Evolutionary conservation across 2,113 vertebrate species (phyloP), one percentile per base, ranked within the genome.

Genomic region (Phrynosoma blainvillii): DNA sequence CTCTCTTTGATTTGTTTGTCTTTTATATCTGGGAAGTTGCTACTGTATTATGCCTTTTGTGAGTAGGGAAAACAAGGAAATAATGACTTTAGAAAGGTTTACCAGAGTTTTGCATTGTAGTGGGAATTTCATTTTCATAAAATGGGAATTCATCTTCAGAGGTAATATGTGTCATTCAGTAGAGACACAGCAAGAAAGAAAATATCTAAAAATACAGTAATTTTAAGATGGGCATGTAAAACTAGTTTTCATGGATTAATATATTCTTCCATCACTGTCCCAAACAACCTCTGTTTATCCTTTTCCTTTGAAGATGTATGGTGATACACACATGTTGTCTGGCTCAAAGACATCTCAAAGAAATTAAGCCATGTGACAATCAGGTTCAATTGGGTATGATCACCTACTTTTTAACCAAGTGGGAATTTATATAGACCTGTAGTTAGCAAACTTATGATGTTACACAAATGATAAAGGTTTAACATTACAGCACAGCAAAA

Each of bases 171-270:
- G 36, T 70, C 59, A 66, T 13, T 32, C 85, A 40, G 14, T 84
- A 82, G 27, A 40, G 9, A 32, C 14, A 54, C n/a, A 56, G 13
- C 30, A 54, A 82, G 62, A 70, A 59, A 82, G 62, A 70, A 59
- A 32, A 73, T 65, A n/a, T 84, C 54, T 88, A 20, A 5, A 14
- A 92, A 84, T 21, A 79, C 56, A 40, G 40, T 84, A 23, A 62
- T 90, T 89, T 85, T 8, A 89, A 91, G 92, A 89, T 83, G 5
- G 78, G 85, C 80, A 85, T 82, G 52, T 87, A 11, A 77, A 85
- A 21, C 23, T 70, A 13, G 40, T 40, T 87, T 82, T 87, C 20
- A 75, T n/a, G 74, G 32, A 82, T 87, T 9, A 79, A 56, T 87
- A 20, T 65, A 18, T 47, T 86, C 66, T 36, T 66, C 40, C 5